Evolutionary conservation across 2,797 vertebrate species (phyloP).

Genomic region (Chelon labrosus): DNA sequence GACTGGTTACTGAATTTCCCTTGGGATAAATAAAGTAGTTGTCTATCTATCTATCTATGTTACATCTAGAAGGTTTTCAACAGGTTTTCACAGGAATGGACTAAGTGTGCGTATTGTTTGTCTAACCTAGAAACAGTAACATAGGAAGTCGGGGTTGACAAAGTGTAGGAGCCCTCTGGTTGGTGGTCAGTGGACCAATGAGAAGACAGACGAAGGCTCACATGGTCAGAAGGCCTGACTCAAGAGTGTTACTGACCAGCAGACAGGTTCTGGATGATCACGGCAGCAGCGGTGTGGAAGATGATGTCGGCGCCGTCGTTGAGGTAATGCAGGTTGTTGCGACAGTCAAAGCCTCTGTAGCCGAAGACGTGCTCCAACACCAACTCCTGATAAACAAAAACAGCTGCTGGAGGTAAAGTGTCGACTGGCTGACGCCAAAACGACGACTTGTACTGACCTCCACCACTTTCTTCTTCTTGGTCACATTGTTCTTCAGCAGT

Average conservation of each 20-base stretch:
- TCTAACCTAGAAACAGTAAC: too few relatives aligned
- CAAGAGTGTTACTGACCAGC: constrained; percentile 81
- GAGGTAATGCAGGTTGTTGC: constrained; percentile 98
- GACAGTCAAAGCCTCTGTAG: constrained; percentile 95
- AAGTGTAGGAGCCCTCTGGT: too few relatives aligned
- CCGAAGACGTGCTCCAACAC: constrained; percentile 96
- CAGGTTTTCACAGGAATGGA: too few relatives aligned
- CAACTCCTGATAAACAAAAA: constrained; percentile 85
- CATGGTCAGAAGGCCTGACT: neutral
- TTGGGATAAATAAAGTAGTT: too few relatives aligned
- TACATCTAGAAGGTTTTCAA: too few relatives aligned
- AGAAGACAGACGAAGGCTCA: too few relatives aligned
- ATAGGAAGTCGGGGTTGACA: too few relatives aligned
- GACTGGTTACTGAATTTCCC: too few relatives aligned
- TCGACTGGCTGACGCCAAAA: fast-evolving
- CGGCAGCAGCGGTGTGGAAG: constrained; percentile 94
- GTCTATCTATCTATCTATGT: too few relatives aligned
- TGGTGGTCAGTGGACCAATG: too few relatives aligned
- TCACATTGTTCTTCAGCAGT: constrained; percentile 93
- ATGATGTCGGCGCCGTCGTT: constrained; percentile 95
- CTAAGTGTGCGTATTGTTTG: too few relatives aligned
- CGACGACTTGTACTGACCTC: constrained; percentile 49
- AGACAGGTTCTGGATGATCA: constrained; percentile 93
- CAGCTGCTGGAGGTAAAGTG: fast-evolving
- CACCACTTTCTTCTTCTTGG: constrained; percentile 94